Evolutionary conservation across 2,113 vertebrate species (phyloP).

Genomic region (Hypocryptadius cinnamomeus): DNA sequence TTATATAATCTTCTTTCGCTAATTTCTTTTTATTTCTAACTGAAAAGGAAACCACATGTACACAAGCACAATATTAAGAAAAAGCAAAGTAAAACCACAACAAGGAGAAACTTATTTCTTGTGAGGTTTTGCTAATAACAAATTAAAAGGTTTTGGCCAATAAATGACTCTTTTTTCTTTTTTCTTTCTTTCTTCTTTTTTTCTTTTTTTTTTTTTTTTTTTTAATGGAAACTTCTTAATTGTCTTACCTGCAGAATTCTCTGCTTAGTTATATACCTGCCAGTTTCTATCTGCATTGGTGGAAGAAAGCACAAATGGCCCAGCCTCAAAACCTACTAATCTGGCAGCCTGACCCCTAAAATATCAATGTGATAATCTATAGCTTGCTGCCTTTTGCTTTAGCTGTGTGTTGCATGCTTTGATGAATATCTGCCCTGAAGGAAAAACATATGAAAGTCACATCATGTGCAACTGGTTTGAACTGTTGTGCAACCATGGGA

Average conservation of each 20-base stretch:
- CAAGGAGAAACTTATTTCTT: not conserved
- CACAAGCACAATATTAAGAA: not conserved
- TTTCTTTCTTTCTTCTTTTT: too few relatives aligned
- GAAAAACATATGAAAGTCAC: conserved; percentile 57
- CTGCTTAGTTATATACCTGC: not conserved
- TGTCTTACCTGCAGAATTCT: not conserved
- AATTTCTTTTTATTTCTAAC: not conserved
- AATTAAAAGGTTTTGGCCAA: not conserved
- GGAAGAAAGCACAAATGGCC: not conserved
- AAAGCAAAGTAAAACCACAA: not conserved
- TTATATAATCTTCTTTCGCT: not conserved
- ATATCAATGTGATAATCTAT: conserved; percentile 61
- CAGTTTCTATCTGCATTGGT: not conserved
- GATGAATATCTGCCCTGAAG: conserved; percentile 65
- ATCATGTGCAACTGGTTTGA: conserved; percentile 56
- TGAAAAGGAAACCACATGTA: not conserved
- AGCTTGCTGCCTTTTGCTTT: conserved; percentile 40
- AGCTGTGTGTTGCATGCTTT: conserved; percentile 34
- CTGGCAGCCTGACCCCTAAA: conserved; percentile 42
- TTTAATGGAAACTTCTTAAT: not conserved
- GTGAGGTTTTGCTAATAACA: not conserved
- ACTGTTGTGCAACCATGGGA: conserved; percentile 53
- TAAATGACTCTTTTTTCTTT: not conserved
- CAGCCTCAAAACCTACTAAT: conserved; percentile 47
- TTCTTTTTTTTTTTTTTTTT: not conserved